These are phyloP conservation scores for Trachelus iudaicus DNA, from an alignment of 2,888 invertebrate species.

Conservation along the genomic window DNA sequence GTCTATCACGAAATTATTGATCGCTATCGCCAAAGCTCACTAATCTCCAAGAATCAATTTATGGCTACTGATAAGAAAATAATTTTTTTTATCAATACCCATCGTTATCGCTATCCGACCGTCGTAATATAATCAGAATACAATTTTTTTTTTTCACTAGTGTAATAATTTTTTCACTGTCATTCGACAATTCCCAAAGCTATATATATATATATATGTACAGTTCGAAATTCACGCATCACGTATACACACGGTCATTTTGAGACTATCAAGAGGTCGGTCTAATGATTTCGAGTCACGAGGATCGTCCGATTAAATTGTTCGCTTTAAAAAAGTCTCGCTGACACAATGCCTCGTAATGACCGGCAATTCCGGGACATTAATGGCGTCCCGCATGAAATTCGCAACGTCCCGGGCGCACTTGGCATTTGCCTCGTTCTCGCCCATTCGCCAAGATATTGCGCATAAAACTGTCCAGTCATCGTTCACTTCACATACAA, in stretches of 20 bases:
- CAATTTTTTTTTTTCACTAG: no score
- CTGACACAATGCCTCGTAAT: constrained; percentile 1
- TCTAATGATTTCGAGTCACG: not conserved
- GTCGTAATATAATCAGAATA: no score
- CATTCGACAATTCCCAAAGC: not conserved
- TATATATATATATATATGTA: not conserved
- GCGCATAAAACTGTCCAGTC: constrained; percentile 37
- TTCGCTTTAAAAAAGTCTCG: not conserved
- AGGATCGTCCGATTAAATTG: not conserved
- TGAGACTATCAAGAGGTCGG: not conserved
- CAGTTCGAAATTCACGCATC: not conserved
- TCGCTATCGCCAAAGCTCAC: no score
- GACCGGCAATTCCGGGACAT: not conserved
- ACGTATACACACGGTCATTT: not conserved
- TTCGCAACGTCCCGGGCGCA: not conserved
- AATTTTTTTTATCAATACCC: no score
- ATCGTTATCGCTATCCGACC: no score
- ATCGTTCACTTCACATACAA: constrained; percentile 18
- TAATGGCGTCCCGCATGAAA: not conserved
- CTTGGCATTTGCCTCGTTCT: not conserved
- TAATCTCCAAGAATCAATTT: no score
- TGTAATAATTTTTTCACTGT: no score
- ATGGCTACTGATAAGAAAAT: no score
- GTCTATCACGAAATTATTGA: no score
- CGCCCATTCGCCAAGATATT: constrained; percentile 23